These are phyloP conservation scores for Lepilemur ruficaudatus DNA, from an alignment of 2,797 vertebrate species.

Conservation along the genomic window DNA sequence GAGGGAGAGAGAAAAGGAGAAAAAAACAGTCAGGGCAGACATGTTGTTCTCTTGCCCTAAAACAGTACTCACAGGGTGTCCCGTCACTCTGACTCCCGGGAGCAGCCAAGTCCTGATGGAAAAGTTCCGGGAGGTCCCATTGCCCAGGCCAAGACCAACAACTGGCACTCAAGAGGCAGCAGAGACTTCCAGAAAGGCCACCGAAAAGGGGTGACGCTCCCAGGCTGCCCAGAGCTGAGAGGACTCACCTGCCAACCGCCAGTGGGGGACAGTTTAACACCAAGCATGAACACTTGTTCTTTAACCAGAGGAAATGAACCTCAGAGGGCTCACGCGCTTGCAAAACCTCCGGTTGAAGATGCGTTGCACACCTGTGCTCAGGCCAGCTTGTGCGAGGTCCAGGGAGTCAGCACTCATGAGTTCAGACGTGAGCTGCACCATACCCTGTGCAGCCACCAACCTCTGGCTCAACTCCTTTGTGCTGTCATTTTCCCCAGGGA, in stretches of 20 bases:
- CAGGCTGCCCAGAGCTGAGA: background rate
- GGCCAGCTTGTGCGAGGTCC: background rate
- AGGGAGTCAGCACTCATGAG: fast-evolving
- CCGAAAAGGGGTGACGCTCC: background rate
- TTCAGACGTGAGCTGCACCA: background rate
- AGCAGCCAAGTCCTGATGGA: background rate
- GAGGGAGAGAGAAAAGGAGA: background rate
- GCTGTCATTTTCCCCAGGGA: background rate
- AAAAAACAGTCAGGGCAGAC: background rate
- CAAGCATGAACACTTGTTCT: background rate
- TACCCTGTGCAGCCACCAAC: too few relatives aligned
- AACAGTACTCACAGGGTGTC: background rate
- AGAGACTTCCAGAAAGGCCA: background rate
- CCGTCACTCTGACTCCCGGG: background rate
- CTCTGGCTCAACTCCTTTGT: background rate
- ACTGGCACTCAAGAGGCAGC: background rate
- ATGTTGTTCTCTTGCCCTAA: background rate
- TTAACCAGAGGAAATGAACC: background rate
- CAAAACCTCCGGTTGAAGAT: background rate
- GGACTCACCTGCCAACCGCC: background rate
- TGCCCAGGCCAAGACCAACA: background rate
- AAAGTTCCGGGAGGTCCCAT: background rate
- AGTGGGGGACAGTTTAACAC: background rate
- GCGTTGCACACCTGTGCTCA: fast-evolving
- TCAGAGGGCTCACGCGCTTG: background rate